Evolutionary conservation across 2,113 vertebrate species (phyloP).

Genomic region (Burhinus oedicnemus): DNA sequence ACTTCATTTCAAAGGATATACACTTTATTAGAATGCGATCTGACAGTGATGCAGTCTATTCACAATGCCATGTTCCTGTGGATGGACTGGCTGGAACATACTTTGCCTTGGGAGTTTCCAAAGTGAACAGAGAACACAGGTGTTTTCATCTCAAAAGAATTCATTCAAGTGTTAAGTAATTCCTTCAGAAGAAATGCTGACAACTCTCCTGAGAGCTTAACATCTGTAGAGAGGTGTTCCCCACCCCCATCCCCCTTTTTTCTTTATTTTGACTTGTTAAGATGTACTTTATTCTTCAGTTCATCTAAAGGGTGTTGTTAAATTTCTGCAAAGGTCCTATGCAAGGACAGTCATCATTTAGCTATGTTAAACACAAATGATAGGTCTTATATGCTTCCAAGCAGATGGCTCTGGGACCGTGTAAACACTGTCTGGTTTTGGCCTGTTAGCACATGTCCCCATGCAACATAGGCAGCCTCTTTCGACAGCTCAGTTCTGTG

Average conservation of each 20-base stretch:
- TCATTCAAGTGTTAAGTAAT: neutral
- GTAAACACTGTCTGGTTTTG: neutral
- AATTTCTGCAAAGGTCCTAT: neutral
- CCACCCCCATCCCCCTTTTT: fast-evolving
- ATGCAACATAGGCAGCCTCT: neutral
- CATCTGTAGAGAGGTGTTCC: neutral
- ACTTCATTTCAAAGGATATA: neutral
- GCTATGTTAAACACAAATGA: neutral
- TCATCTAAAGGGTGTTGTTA: neutral
- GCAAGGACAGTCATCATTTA: neutral
- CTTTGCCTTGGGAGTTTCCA: constrained; percentile 44
- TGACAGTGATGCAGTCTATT: neutral
- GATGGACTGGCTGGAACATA: neutral
- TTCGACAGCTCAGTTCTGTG: neutral
- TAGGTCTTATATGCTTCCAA: neutral
- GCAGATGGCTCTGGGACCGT: neutral
- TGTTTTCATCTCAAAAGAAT: neutral
- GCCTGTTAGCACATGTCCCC: neutral
- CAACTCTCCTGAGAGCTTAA: neutral
- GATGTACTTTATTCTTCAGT: neutral
- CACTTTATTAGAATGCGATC: neutral
- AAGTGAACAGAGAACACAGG: neutral
- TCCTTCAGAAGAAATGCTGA: neutral
- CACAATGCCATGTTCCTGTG: neutral
- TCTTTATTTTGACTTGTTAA: neutral